Evolutionary conservation across 2,888 invertebrate species (phyloP), one percentile per base, ranked within the genome.

Genomic region (Aphelenchoides bicaudatus): DNA sequence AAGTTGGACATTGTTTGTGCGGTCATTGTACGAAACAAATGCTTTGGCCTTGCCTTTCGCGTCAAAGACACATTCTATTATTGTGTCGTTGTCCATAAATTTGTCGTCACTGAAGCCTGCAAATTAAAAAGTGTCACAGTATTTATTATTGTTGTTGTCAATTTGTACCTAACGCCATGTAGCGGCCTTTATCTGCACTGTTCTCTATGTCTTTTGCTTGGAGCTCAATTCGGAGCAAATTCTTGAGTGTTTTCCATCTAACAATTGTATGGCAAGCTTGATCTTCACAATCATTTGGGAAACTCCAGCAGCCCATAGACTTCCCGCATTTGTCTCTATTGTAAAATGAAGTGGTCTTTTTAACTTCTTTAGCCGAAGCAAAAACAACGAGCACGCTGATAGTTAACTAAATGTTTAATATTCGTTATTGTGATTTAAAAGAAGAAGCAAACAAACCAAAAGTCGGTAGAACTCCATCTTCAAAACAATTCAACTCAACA

Each of bases 11-110:
- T 79, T 79, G 38, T 54, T 60, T 34, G 70, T 72, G 28, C 64
- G 68, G 34, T 71, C 67, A 47, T 78, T 80, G 64, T 67, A 77
- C 3, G 80, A 79, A 39, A 75, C 68, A 23, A 65, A 66, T 19
- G 79, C 67, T 37, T 63, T 60, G 0, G 53, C 10, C n/a, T 56
- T 34, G 1, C 66, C 71, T 4, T 58, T 61, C 4, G 67, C 61
- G 28, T 70, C 62, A 50, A 72, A 67, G 1, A 77, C 64, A 67
- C 81, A 81, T 54, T 81, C 81, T 31, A 80, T 68, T 2, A 81
- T 80, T 46, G 80, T 80, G 64, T 81, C 81, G 28, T 80, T 75
- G 13, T 81, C 81, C 81, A 81, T 65, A 34, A 66, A 68, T 19
- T 10, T 25, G 16, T 21, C n/a, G 16, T 10, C 10, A 34, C 10